phyloP scores from a whole-genome alignment of 1,140 invertebrate species.

The Formica exsecta region DNA sequence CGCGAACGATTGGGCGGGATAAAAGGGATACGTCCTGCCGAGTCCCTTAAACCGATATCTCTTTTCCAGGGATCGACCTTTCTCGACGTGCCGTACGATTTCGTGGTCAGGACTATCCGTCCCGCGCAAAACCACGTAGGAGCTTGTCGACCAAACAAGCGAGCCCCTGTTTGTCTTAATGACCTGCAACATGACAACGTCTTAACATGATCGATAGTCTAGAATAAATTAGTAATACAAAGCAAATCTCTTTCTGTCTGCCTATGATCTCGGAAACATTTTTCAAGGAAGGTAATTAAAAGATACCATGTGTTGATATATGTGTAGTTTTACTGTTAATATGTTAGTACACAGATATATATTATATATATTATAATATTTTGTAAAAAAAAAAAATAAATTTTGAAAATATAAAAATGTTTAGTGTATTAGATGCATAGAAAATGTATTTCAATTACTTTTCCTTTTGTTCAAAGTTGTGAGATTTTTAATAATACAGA shows the following conservation, averaged over 20 bases:
- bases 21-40: slow-evolving; percentile 78
- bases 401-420: background rate
- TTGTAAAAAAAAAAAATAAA: background rate
- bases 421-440: background rate
- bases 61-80: slow-evolving; percentile 53
- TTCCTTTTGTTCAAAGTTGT: background rate
- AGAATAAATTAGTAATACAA: slow-evolving; percentile 21
- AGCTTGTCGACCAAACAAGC: slow-evolving; percentile 50
- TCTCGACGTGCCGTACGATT: slow-evolving; percentile 37
- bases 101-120: slow-evolving; percentile 37
- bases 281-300: background rate
- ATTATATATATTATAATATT: slow-evolving; percentile 1
- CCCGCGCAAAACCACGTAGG: background rate
- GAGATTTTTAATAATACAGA: slow-evolving; percentile 15
- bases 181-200: slow-evolving; percentile 13
- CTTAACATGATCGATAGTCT: slow-evolving; percentile 12
- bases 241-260: background rate
- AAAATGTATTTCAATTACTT: background rate
- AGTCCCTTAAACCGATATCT: slow-evolving; percentile 74
- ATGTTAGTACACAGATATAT: background rate
- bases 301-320: background rate
- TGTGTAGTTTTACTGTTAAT: background rate
- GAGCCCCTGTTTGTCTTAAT: slow-evolving; percentile 37
- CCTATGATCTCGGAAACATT: background rate
- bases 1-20: slow-evolving; percentile 84